These are phyloP conservation scores for Zosterops japonicus DNA, from an alignment of 2,113 vertebrate species.

Conservation along the genomic window DNA sequence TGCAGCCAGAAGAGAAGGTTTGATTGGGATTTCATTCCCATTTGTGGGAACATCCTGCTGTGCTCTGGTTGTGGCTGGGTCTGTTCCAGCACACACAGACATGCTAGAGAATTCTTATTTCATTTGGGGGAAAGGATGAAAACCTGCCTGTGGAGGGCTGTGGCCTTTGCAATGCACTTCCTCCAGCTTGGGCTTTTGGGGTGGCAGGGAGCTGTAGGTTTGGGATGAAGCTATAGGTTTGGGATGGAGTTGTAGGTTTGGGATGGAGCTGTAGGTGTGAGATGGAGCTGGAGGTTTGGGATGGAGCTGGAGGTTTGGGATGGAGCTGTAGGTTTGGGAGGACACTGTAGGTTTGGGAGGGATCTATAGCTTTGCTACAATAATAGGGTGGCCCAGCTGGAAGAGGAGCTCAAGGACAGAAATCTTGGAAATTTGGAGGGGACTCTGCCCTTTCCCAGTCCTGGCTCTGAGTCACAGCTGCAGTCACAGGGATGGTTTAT, in stretches of 20 bases:
- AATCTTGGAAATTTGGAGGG: background rate
- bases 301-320: background rate
- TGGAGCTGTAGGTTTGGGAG: background rate
- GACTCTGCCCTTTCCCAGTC: background rate
- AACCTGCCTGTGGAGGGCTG: background rate
- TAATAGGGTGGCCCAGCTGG: background rate
- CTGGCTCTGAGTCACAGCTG: background rate
- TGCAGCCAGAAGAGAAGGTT: too few species aligned
- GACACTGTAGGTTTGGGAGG: too few species aligned
- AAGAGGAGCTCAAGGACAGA: background rate
- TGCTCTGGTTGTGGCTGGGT: background rate
- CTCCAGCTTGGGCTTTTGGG: background rate
- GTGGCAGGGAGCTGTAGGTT: background rate
- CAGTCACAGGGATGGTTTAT: background rate
- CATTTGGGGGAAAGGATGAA: background rate
- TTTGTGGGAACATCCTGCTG: background rate
- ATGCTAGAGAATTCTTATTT: fast-evolving
- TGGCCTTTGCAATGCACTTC: background rate
- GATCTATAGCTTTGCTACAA: background rate
- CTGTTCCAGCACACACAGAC: background rate
- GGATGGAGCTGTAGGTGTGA: background rate
- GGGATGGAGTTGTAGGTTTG: background rate
- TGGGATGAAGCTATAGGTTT: background rate
- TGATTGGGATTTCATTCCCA: background rate
- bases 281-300: background rate